Base-by-base conservation (phyloP, 2,888 invertebrate genomes). In the Oscheius sp. region DNA sequence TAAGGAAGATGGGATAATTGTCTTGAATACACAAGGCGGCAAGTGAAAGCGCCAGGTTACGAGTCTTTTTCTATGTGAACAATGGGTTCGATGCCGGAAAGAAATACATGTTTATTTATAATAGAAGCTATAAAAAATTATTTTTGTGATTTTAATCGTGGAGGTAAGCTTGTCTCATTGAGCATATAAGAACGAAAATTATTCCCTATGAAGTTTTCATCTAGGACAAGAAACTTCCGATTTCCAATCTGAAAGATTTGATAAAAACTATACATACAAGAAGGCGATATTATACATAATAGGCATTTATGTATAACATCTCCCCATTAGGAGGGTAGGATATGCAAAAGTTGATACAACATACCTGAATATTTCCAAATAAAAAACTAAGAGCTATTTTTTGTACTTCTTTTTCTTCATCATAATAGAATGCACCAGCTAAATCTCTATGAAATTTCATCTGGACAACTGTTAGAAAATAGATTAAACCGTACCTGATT, bases 131-230 rank as follows among this genome's bases (percentile, higher is more conserved):
- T 5, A 5, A 47, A 47, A 12, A 20, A 47, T 47, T 4, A 24
- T n/a, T n/a, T n/a, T n/a, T n/a, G n/a, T n/a, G n/a, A n/a, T n/a
- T n/a, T n/a, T n/a, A n/a, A 67, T 62, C 72, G 68, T 20, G 76
- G 76, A 22, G 76, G 76, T 3, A 72, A 69, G 70, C 67, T 71
- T 22, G 76, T 74, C 50, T 74, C 74, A 47, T 74, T 74, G 12
- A 76, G 61, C 76, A 76, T 76, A 54, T 59, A 76, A 9, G 74
- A 64, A 28, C 68, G 47, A 64, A 45, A 68, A 41, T 76, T 74
- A 57, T 76, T 76, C 0, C 71, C 72, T 44, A 51, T 28, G 54
- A 76, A 76, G 67, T 71, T 69, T 24, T 74, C 76, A 47, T 76
- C 76, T 65, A 72, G 65, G 8, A 76, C 57, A 57, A 76, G 64